Evolutionary conservation across 2,888 invertebrate species (phyloP).

Genomic region (Lasius platythorax): DNA sequence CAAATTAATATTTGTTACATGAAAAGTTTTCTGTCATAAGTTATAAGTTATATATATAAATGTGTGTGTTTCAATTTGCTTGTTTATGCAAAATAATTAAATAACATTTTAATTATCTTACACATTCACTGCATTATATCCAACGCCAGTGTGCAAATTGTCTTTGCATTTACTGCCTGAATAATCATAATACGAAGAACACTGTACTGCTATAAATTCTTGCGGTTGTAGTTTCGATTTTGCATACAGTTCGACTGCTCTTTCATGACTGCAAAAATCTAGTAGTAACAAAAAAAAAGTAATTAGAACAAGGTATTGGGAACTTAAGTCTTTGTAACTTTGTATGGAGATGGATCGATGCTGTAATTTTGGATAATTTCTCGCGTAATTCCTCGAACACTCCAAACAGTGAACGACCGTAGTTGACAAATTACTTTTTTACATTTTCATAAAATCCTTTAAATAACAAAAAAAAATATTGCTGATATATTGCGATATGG

Average conservation of each 20-base stretch:
- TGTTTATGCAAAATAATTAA: not conserved
- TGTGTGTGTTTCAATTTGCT: not conserved
- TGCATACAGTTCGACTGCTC: constrained; percentile 47
- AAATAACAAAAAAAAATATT: not conserved
- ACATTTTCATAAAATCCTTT: too few species aligned
- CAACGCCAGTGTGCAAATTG: not conserved
- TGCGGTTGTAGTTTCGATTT: constrained; percentile 61
- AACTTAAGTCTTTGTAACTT: constrained; percentile 26
- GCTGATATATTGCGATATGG: not conserved
- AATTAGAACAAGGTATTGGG: not conserved
- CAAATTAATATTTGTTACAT: not conserved
- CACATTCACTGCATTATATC: constrained; percentile 14
- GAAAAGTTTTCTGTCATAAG: too few species aligned
- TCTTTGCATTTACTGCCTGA: not conserved
- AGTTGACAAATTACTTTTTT: too few species aligned
- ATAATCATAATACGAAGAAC: constrained; percentile 20
- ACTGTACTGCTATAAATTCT: constrained; percentile 67
- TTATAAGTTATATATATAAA: too few species aligned
- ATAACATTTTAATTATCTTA: constrained; percentile 13
- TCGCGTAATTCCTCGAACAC: not conserved
- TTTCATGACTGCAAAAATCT: constrained; percentile 55
- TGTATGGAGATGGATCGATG: not conserved
- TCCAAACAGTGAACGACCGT: too few species aligned
- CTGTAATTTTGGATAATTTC: not conserved
- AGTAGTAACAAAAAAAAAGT: not conserved